A percentile compares a stretch with the other conserved stretches of the same genome.
Conservation (phyloP, 2,113 vertebrate genomes). For the Pollachius pollachius region DNA sequence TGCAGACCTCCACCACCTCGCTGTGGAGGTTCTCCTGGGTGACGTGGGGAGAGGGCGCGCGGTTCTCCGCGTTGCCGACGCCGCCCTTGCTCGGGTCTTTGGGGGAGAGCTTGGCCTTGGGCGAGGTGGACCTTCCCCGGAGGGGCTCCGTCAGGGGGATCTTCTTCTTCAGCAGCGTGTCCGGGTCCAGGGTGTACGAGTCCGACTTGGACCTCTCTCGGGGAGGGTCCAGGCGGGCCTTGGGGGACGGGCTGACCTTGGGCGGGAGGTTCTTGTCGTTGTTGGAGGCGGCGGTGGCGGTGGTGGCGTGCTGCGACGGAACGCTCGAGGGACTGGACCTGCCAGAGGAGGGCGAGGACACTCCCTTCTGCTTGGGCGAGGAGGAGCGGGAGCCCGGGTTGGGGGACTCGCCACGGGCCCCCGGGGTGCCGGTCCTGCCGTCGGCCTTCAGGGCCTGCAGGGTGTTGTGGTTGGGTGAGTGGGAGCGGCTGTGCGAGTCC, state of each 20-base stretch:
- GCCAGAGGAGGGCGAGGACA: slow-evolving; percentile 75
- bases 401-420: slow-evolving; percentile 88
- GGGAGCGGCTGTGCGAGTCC: slow-evolving; percentile 93
- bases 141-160: slow-evolving; percentile 90
- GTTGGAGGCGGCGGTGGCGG: slow-evolving; percentile 73
- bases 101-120: slow-evolving; percentile 86
- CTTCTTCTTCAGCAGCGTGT: slow-evolving; percentile 95
- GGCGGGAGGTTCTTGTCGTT: slow-evolving; percentile 88
- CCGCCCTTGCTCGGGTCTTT: slow-evolving; percentile 83
- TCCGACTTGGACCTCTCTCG: slow-evolving; percentile 97
- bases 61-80: slow-evolving; percentile 80
- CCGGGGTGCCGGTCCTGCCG: slow-evolving; percentile 74
- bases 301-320: slow-evolving; percentile 75
- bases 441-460: slow-evolving; percentile 92
- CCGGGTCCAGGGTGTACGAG: slow-evolving; percentile 95
- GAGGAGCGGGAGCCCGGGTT: slow-evolving; percentile 87
- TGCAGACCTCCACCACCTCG: slow-evolving; percentile 96
- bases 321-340: slow-evolving; percentile 83
- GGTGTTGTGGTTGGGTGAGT: slow-evolving; percentile 98
- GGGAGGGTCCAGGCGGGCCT: slow-evolving; percentile 90
- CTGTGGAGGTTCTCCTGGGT: slow-evolving; percentile 98
- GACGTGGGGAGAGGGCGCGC: slow-evolving; percentile 91
- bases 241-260: slow-evolving; percentile 84
- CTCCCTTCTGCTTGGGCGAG: slow-evolving; percentile 90
- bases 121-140: slow-evolving; percentile 92